These are phyloP conservation scores for Achatina immaculata DNA, from an alignment of 1,140 invertebrate species.

Conservation along the genomic window DNA sequence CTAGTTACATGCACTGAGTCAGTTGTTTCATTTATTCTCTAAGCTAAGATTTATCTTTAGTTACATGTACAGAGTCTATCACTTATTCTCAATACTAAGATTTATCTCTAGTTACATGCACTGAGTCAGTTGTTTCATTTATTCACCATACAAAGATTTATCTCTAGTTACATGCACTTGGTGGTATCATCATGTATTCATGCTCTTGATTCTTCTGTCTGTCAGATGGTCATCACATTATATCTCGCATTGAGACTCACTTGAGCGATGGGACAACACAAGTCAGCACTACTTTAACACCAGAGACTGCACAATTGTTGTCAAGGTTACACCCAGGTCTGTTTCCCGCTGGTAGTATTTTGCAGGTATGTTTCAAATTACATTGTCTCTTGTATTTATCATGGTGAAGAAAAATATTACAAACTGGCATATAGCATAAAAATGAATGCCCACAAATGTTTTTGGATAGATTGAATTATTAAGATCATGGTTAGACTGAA, in stretches of 20 bases:
- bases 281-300: constrained; percentile 64
- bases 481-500: not conserved
- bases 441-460: not conserved
- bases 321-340: constrained; percentile 65
- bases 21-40: too few relatives aligned
- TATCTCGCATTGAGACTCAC: constrained; percentile 68
- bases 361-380: constrained; percentile 51
- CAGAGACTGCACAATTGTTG: constrained; percentile 66
- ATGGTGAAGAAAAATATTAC: not conserved
- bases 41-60: too few relatives aligned
- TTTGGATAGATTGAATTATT: not conserved
- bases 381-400: not conserved
- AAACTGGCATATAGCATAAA: not conserved
- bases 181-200: too few relatives aligned
- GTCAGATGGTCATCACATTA: constrained; percentile 68
- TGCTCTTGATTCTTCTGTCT: not conserved
- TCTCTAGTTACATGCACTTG: too few relatives aligned
- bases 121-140: too few relatives aligned
- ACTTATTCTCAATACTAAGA: too few relatives aligned
- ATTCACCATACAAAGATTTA: too few relatives aligned
- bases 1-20: too few relatives aligned
- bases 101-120: too few relatives aligned
- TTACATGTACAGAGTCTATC: too few relatives aligned
- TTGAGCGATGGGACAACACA: constrained; percentile 68
- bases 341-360: constrained; percentile 60